phyloP scores from a whole-genome alignment of 1,140 invertebrate species.

The Camponotus floridanus region DNA sequence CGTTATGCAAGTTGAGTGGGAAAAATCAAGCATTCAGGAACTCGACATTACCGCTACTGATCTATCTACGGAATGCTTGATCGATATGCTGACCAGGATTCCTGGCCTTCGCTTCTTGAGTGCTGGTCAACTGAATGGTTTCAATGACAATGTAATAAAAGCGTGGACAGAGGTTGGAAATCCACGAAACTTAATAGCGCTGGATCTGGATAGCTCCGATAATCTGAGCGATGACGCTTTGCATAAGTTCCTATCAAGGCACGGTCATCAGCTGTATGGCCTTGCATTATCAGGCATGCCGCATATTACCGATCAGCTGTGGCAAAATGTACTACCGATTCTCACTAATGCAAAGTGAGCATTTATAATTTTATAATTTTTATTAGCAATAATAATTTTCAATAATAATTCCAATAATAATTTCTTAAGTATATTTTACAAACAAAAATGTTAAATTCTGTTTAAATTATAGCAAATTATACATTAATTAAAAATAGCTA shows the following conservation, averaged over 20 bases:
- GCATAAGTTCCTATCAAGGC: conserved; percentile 95
- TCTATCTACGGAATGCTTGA: conserved; percentile 96
- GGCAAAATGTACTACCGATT: conserved; percentile 96
- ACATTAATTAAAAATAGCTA: neutral
- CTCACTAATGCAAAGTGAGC: conserved; percentile 95
- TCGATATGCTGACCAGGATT: conserved; percentile 96
- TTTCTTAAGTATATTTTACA: neutral
- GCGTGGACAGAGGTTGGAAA: conserved; percentile 96
- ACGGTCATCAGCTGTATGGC: conserved; percentile 95
- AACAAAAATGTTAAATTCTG: neutral
- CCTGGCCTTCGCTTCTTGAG: conserved; percentile 95
- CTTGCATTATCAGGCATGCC: conserved; percentile 97
- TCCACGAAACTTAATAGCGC: conserved; percentile 92
- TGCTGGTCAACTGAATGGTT: conserved; percentile 98
- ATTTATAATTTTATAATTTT: neutral
- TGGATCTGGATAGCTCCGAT: conserved; percentile 98
- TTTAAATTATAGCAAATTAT: neutral
- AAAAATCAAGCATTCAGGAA: conserved; percentile 97
- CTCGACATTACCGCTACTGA: conserved; percentile 99
- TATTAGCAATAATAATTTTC: no score
- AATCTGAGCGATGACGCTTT: conserved; percentile 97
- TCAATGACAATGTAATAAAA: conserved; percentile 97
- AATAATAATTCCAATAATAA: neutral
- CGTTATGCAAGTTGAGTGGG: conserved; percentile 98
- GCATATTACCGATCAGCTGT: conserved; percentile 98